These are phyloP conservation scores for Cephalopachus bancanus DNA, from an alignment of 2,797 vertebrate species.

Conservation along the genomic window DNA sequence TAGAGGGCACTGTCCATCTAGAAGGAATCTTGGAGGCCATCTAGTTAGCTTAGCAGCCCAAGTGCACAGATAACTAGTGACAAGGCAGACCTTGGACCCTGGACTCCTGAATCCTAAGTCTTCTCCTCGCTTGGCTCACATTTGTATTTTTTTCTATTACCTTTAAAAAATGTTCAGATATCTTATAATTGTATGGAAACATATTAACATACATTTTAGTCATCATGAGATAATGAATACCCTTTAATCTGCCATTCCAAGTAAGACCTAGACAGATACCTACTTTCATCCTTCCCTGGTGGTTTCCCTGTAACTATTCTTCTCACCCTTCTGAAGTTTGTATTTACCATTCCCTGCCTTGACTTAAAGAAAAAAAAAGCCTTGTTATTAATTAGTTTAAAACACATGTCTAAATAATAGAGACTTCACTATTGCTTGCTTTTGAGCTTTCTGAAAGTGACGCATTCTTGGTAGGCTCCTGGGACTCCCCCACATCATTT, in stretches of 20 bases:
- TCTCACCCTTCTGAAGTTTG: background rate
- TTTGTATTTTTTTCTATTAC: background rate
- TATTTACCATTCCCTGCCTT: background rate
- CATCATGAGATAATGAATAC: background rate
- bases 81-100: too few species aligned
- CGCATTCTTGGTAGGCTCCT: background rate
- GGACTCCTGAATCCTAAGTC: background rate
- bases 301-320: background rate
- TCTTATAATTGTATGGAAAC: background rate
- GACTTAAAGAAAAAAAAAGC: background rate
- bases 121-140: background rate
- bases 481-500: rapidly evolving
- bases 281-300: background rate
- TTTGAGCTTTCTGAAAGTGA: background rate
- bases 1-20: background rate
- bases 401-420: background rate
- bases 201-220: background rate
- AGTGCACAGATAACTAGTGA: background rate
- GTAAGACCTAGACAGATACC: background rate
- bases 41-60: background rate
- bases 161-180: background rate
- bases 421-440: background rate
- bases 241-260: background rate
- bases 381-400: background rate
- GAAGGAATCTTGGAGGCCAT: background rate